Evolutionary conservation across 1,140 invertebrate species (phyloP).

Genomic region (Drosophila ambigua): DNA sequence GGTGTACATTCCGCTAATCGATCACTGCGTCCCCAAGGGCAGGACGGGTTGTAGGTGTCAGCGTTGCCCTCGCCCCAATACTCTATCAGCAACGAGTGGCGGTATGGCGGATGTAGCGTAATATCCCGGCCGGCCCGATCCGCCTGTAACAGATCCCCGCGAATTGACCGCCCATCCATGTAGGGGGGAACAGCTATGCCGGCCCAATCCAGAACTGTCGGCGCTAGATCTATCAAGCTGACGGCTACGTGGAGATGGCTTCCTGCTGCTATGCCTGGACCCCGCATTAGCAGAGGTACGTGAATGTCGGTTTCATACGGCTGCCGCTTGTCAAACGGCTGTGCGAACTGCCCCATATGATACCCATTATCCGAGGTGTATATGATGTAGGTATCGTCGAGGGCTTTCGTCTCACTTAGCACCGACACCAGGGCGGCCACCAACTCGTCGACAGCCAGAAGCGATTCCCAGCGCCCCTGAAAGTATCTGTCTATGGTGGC

Average conservation of each 20-base stretch:
- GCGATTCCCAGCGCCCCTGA: slow-evolving; percentile 89
- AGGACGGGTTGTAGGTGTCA: slow-evolving; percentile 84
- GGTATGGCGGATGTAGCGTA: slow-evolving; percentile 32
- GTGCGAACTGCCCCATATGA: slow-evolving; percentile 94
- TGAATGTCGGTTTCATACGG: slow-evolving; percentile 95
- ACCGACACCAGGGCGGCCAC: slow-evolving; percentile 87
- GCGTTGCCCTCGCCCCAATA: slow-evolving; percentile 90
- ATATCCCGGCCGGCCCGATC: slow-evolving; percentile 12
- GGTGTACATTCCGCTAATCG: slow-evolving; percentile 87
- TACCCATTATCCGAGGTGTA: slow-evolving; percentile 96
- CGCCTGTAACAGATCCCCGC: slow-evolving; percentile 52
- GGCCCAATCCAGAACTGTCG: slow-evolving; percentile 91
- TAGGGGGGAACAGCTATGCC: slow-evolving; percentile 65
- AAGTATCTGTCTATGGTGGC: slow-evolving; percentile 88
- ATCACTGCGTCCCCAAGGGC: slow-evolving; percentile 85
- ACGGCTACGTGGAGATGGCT: slow-evolving; percentile 85
- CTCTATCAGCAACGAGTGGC: slow-evolving; percentile 89
- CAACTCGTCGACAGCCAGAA: slow-evolving; percentile 94
- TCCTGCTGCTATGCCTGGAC: slow-evolving; percentile 87
- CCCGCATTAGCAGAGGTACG: slow-evolving; percentile 91
- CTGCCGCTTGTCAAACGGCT: slow-evolving; percentile 94
- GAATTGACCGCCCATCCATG: slow-evolving; percentile 87
- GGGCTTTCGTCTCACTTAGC: slow-evolving; percentile 85
- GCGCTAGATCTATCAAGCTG: slow-evolving; percentile 91
- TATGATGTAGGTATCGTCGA: slow-evolving; percentile 92